Base-by-base conservation (phyloP, 1,140 invertebrate genomes). In the Eupristina koningsbergeri region DNA sequence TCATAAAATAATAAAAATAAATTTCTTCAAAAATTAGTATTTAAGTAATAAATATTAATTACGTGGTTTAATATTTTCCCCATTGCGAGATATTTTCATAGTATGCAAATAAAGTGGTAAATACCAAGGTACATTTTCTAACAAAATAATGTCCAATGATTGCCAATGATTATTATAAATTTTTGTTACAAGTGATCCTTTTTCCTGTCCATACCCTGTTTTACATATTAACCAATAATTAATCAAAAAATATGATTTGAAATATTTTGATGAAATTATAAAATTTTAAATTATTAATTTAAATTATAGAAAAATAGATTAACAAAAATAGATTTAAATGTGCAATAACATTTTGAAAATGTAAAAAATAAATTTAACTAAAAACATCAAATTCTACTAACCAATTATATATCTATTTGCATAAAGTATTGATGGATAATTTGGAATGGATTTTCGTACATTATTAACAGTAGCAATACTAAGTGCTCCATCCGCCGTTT, bases 71-170 rank as follows among this genome's bases (percentile, higher is more conserved):
- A 96, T 92, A 87, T 88, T 89, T 84, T 91, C 89, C 39, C 92
- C 92, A 86, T 94, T 93, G 87, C 94, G 94, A 39, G 92, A 91
- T 47, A 98, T 94, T 89, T 94, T 95, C 45, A 99, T 92, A 3
- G 98, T 97, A 91, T 99, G 98, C 73, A 98, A 94, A 91, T 98
- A 99, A 81, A 98, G 94, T 71, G 98, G 95, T 17, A 99, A 94
- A 93, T 97, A 99, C 98, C 98, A 99, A 2, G 98, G 98, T 87
- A 97, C 94, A 91, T 96, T 96, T 93, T 97, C 96, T 85, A 97
- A 91, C 73, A 96, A 88, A 73, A 97, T 92, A 80, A 97, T 92
- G 87, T 96, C 94, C 79, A 97, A 92, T 2, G 94, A 86, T 85
- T 94, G 92, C 93, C 95, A 96, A 87, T 96, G 95, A 87, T 95